These are phyloP conservation scores for Drosophila merina DNA, from an alignment of 2,888 invertebrate genomes.

Conservation along the genomic window DNA sequence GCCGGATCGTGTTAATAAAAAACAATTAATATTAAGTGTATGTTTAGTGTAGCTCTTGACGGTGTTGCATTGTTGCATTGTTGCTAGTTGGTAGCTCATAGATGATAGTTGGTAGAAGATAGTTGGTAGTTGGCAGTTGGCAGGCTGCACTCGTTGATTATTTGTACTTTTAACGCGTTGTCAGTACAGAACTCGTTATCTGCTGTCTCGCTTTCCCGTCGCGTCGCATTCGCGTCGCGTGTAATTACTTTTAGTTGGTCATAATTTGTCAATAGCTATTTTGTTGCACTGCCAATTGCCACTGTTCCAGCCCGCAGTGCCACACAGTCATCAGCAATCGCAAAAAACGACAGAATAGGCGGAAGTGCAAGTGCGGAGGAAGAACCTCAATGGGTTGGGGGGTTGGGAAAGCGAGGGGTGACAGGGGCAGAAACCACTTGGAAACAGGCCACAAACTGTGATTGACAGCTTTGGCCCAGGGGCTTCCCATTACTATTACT, in stretches of 20 bases:
- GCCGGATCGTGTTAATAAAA: constrained; percentile 68
- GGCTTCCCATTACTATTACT: constrained; percentile 9
- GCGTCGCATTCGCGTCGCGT: constrained; percentile 50
- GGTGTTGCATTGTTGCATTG: constrained; percentile 50
- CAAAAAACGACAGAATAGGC: constrained; percentile 34
- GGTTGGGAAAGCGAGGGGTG: constrained; percentile 35
- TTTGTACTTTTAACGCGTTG: constrained; percentile 76
- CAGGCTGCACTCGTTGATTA: constrained; percentile 69
- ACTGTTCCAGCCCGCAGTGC: background rate
- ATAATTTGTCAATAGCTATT: constrained; percentile 79
- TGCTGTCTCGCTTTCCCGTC: constrained; percentile 22
- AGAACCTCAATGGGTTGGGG: background rate
- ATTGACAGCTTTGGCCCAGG: constrained; percentile 23
- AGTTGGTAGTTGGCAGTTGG: constrained; percentile 30
- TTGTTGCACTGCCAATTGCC: constrained; percentile 63
- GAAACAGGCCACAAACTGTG: constrained; percentile 18
- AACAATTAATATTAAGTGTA: constrained; percentile 77
- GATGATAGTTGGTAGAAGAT: constrained; percentile 17
- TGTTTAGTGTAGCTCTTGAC: constrained; percentile 70
- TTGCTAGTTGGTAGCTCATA: constrained; percentile 34
- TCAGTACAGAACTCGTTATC: constrained; percentile 67
- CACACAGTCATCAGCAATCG: constrained; percentile 22
- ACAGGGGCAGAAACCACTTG: constrained; percentile 32
- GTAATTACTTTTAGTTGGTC: constrained; percentile 78
- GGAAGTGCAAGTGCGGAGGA: constrained; percentile 71